Conservation (phyloP, 2,888 invertebrate species). For the Dynastes tityus region DNA sequence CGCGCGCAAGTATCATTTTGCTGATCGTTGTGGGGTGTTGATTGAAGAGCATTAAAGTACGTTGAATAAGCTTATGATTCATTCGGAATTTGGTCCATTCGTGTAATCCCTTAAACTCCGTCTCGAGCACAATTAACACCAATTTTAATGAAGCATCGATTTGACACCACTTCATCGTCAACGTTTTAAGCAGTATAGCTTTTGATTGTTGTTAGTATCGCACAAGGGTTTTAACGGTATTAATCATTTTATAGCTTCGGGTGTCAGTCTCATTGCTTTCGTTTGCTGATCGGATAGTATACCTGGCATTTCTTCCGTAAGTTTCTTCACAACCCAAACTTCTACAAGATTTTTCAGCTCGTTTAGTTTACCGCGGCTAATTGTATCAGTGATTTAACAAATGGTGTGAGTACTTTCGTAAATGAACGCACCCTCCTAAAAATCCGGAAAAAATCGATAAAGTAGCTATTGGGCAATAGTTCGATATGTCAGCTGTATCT, state of each 20-base stretch:
- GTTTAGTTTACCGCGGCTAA: constrained; percentile 63
- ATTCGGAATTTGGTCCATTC: constrained; percentile 61
- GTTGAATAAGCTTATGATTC: constrained; percentile 67
- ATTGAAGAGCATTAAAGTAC: constrained; percentile 65
- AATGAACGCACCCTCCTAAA: constrained; percentile 70
- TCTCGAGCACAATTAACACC: constrained; percentile 67
- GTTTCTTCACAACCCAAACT: constrained; percentile 52
- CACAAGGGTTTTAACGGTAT: constrained; percentile 65
- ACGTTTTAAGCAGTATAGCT: constrained; percentile 63
- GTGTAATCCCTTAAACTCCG: constrained; percentile 68
- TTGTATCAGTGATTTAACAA: constrained; percentile 68
- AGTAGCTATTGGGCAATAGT: no score
- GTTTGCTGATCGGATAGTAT: constrained; percentile 63
- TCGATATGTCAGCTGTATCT: no score
- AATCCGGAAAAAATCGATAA: constrained; percentile 60
- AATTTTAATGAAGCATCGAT: constrained; percentile 61
- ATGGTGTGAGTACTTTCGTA: constrained; percentile 66
- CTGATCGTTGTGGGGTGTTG: constrained; percentile 22
- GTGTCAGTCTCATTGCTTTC: constrained; percentile 64
- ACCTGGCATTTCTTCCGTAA: constrained; percentile 62
- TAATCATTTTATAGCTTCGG: constrained; percentile 68
- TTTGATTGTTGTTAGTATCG: constrained; percentile 56
- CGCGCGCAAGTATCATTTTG: not conserved
- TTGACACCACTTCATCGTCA: constrained; percentile 68
- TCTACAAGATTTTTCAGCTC: constrained; percentile 64